Percentiles rank a stretch among this genome's conserved stretches.
Conservation (phyloP, 37 sponge, comb jelly and placozoan species). For the Spongilla lacustris region DNA sequence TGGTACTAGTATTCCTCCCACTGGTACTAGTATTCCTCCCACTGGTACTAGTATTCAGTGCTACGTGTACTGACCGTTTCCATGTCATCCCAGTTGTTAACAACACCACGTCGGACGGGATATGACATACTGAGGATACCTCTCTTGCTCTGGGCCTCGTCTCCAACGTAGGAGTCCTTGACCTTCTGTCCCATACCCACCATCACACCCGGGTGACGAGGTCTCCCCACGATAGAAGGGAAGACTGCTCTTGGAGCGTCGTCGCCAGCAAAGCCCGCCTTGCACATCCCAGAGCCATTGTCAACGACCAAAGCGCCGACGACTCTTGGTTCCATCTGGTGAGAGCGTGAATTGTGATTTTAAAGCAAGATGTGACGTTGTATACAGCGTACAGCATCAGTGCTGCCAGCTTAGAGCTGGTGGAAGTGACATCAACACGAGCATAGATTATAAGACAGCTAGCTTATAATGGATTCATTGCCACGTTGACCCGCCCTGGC, state of each 20-base stretch:
- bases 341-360: no score
- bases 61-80: slow-evolving; percentile 97
- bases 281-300: slow-evolving; percentile 99
- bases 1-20: no score
- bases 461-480: no score
- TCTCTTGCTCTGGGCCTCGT: slow-evolving; percentile 99
- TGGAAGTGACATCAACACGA: no score
- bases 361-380: no score
- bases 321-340: slow-evolving; percentile 4
- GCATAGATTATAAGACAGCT: no score
- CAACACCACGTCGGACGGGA: slow-evolving; percentile 99
- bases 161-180: slow-evolving; percentile 99
- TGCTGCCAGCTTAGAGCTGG: no score
- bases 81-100: slow-evolving; percentile 99
- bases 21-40: no score
- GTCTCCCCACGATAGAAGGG: slow-evolving; percentile 99
- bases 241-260: slow-evolving; percentile 99
- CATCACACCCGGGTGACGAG: slow-evolving; percentile 99
- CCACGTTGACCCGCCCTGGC: no score
- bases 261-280: slow-evolving; percentile 99
- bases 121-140: slow-evolving; percentile 99
- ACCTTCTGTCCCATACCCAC: no score
- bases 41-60: no score
- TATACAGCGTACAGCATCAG: no score
- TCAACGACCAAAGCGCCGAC: slow-evolving; percentile 99